Evolutionary conservation across 2,797 vertebrate genomes (phyloP).

Genomic region (Hippoglossus hippoglossus): DNA sequence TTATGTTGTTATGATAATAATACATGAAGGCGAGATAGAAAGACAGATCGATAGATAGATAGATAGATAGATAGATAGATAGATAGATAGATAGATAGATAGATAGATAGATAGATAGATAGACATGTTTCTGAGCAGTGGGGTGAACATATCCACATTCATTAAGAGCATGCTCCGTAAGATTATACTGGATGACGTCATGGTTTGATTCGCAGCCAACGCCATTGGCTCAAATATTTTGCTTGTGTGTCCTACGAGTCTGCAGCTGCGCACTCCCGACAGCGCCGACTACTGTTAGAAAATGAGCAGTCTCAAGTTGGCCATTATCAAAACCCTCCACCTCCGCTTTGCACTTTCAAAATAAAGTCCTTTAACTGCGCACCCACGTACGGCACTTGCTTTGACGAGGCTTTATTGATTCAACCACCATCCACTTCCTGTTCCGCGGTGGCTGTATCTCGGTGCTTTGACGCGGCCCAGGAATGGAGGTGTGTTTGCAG

Average conservation of each 20-base stretch:
- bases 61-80: too few species aligned
- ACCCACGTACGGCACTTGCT: rapidly evolving
- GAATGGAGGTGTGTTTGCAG: slow-evolving; percentile 35
- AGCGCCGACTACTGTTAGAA: neutral
- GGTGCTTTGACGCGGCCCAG: slow-evolving; percentile 5
- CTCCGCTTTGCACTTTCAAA: slow-evolving; percentile 50
- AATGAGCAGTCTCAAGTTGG: neutral
- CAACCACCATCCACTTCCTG: slow-evolving; percentile 1
- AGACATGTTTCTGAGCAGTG: too few species aligned
- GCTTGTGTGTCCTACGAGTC: slow-evolving; percentile 5
- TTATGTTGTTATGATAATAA: neutral
- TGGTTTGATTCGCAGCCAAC: slow-evolving; percentile 37
- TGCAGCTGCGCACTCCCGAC: slow-evolving; percentile 69
- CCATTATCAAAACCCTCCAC: rapidly evolving
- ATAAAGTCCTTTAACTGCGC: slow-evolving; percentile 36
- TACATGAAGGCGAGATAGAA: too few species aligned
- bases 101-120: slow-evolving; percentile 1
- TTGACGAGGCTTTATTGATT: slow-evolving; percentile 21
- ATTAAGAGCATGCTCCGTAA: neutral
- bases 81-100: neutral
- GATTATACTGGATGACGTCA: slow-evolving; percentile 53
- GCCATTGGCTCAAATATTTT: slow-evolving; percentile 20
- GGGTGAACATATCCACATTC: neutral
- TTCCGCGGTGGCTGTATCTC: neutral
- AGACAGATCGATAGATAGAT: neutral